Conservation (phyloP, 1,140 invertebrate genomes). For the Venturia canescens region DNA sequence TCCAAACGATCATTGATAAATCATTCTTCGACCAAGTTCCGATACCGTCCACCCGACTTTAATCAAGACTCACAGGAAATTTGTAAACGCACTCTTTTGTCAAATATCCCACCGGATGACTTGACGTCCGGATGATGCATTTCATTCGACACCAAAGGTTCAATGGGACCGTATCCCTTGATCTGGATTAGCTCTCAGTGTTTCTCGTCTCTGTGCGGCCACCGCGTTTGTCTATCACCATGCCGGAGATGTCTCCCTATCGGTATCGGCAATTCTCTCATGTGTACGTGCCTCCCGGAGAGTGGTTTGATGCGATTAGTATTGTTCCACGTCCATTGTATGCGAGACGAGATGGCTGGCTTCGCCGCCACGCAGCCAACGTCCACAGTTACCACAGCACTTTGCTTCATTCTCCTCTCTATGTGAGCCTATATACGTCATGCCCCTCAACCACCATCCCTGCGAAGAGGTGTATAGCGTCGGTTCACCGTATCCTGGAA, state of each 20-base stretch:
- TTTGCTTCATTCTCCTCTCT: conserved; percentile 47
- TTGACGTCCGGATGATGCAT: neutral
- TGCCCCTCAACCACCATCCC: conserved; percentile 1
- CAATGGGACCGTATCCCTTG: conserved; percentile 54
- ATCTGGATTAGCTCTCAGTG: conserved; percentile 54
- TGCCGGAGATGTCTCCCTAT: conserved; percentile 33
- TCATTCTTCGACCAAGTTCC: neutral
- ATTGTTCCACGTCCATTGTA: conserved; percentile 65
- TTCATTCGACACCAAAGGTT: conserved; percentile 51
- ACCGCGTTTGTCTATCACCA: conserved; percentile 14
- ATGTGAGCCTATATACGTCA: conserved; percentile 6
- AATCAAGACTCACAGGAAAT: neutral
- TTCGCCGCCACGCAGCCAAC: conserved; percentile 50
- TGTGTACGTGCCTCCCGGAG: conserved; percentile 56
- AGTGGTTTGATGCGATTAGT: conserved; percentile 68
- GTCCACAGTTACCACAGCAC: conserved; percentile 50
- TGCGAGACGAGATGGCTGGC: conserved; percentile 62
- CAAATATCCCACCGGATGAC: neutral
- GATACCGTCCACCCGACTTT: no score
- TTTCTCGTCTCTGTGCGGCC: conserved; percentile 10
- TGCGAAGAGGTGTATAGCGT: neutral
- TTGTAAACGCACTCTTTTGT: neutral
- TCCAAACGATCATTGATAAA: neutral
- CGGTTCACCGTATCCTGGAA: neutral
- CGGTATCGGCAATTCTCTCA: conserved; percentile 40